A percentile compares a stretch with the other conserved stretches of the same genome.
phyloP scores from a whole-genome alignment of 2,113 vertebrate species.

The Gobius niger region DNA sequence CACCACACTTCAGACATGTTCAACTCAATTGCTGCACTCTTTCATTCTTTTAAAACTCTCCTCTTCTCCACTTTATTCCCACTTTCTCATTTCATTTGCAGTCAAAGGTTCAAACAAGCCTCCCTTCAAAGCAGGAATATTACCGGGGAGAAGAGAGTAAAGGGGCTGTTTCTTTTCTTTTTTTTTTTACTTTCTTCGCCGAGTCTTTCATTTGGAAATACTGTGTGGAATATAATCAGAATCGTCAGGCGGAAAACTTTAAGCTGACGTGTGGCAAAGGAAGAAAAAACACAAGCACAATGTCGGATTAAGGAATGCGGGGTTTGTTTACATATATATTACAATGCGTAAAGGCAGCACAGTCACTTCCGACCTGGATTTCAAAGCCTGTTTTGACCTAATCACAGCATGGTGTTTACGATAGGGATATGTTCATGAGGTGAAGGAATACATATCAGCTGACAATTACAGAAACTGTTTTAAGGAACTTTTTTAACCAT shows the following conservation, averaged over 20 bases:
- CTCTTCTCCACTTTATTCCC: not conserved
- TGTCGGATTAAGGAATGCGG: constrained; percentile 35
- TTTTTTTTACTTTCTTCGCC: not conserved
- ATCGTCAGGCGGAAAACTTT: constrained; percentile 25
- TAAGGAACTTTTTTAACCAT: too few species aligned
- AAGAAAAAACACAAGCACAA: constrained; percentile 31
- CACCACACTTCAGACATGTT: constrained; percentile 4
- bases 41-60: constrained; percentile 7
- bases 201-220: constrained; percentile 7
- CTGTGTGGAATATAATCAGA: constrained; percentile 20
- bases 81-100: constrained; percentile 1
- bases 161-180: too few species aligned
- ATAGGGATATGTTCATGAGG: too few species aligned
- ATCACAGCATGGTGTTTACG: not conserved
- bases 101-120: constrained; percentile 32
- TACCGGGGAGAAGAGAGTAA: constrained; percentile 7
- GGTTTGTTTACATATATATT: constrained; percentile 26
- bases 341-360: not conserved
- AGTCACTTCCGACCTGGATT: not conserved
- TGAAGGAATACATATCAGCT: too few species aligned
- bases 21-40: not conserved
- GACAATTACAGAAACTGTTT: too few species aligned
- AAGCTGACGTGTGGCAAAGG: constrained; percentile 30
- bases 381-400: not conserved
- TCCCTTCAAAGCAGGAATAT: constrained; percentile 23